Evolutionary conservation across 1,140 invertebrate species (phyloP).

Genomic region (Diplogasteroides magnus): DNA sequence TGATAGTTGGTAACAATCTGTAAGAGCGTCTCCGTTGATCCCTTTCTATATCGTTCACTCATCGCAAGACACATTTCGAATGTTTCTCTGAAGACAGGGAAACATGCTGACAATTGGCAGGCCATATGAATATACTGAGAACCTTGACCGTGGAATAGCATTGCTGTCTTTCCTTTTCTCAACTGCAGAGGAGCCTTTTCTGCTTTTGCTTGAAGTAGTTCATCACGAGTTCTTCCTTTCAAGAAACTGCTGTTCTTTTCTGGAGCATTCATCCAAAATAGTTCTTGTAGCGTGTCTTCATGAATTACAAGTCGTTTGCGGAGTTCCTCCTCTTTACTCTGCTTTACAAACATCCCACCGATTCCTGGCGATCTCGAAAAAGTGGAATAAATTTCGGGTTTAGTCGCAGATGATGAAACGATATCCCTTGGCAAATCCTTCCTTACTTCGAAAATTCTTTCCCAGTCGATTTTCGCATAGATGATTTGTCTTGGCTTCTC

Average conservation of each 20-base stretch:
- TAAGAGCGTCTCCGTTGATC: no score
- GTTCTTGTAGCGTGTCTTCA: conserved; percentile 2
- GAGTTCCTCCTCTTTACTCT: background rate
- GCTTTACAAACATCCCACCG: background rate
- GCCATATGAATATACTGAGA: conserved; percentile 31
- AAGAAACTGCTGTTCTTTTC: conserved; percentile 6
- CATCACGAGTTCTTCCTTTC: background rate
- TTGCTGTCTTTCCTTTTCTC: conserved; percentile 19
- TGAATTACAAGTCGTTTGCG: conserved; percentile 10
- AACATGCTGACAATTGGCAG: conserved; percentile 19
- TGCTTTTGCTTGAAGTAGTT: conserved; percentile 8
- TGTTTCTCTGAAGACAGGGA: conserved; percentile 15
- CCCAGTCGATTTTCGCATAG: conserved; percentile 29
- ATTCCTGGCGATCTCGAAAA: background rate
- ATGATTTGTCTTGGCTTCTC: conserved; percentile 20
- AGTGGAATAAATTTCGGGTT: no score
- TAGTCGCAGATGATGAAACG: no score
- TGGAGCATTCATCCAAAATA: background rate
- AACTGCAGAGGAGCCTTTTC: background rate
- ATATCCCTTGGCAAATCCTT: conserved; percentile 2
- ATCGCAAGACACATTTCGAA: conserved; percentile 11
- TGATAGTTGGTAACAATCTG: conserved; percentile 15
- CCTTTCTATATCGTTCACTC: conserved; percentile 15
- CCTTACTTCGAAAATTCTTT: background rate
- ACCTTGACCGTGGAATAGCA: conserved; percentile 32